Evolutionary conservation across 2,113 vertebrate genomes (phyloP), one percentile per base, ranked within the genome.

Genomic region (Rhineura floridana): DNA sequence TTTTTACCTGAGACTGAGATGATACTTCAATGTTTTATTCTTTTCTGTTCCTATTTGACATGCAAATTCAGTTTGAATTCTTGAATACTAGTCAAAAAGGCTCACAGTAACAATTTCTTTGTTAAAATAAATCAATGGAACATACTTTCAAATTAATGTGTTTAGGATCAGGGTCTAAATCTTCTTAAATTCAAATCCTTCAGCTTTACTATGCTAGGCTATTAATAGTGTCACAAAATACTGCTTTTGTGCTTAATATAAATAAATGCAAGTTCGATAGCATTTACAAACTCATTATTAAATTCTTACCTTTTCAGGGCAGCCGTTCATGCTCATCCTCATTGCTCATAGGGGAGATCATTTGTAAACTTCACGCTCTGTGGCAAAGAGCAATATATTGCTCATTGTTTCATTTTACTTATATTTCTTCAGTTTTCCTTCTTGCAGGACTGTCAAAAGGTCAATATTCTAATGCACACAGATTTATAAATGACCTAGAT

Each of bases 341-440:
- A 86, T 42, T 77, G 30, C 17, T 42, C 23, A 52, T 17, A 33
- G 46, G 59, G 10, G 46, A 50, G 17, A 65, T 9, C 15, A 88
- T 73, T 50, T 88, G 46, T 42, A 88, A 39, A 75, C 46, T 52
- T 88, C 55, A 82, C n/a, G 50, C 33, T 63, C 28, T 11, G 63
- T 50, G 73, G 1, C 72, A 86, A 91, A 87, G 50, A 48, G 63
- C 52, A 92, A 88, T 30, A 10, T 87, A n/a, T 0, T 52, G 17
- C 11, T 87, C 12, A 84, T 55, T 62, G 2, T 88, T 92, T 67
- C n/a, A 23, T 81, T 84, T 28, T 50, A 25, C 33, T 44, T 50
- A 62, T 83, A 87, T 89, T 90, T 89, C 67, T 33, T 83, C 55
- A 86, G 39, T 12, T 75, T 89, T 87, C n/a, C 28, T 11, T 82